Evolutionary conservation across 2,113 vertebrate genomes (phyloP), one percentile per base, ranked within the genome.

Genomic region (Sciurus niger): DNA sequence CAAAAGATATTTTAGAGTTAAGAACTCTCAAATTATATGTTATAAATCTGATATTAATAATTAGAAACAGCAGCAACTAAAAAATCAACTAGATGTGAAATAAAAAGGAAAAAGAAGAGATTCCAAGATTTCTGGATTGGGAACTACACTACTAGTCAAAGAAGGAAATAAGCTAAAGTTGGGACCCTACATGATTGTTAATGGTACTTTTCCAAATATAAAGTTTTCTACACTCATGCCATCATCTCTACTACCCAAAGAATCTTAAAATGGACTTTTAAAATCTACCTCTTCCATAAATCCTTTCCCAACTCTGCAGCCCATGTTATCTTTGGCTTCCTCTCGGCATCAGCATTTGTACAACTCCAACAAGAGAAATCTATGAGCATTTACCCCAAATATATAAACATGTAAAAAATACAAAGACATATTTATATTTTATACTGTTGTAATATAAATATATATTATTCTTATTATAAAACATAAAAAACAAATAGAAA

Each of bases 51-150:
- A 73, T 76, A 90, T 65, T 73, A 78, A 87, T 32, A 76, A 85
- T 87, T 89, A 84, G n/a, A 78, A 79, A 46, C 20, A 70, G 22
- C 2, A 85, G 43, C 43, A 90, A 86, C 53, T 65, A 28, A 4
- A 90, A 67, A 93, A 80, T 8, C 17, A 70, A 84, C 46, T 55
- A 90, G 8, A 84, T 84, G 79, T 53, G n/a, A 96, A 78, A 28
- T 3, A 10, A 51, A 76, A 89, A 12, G 51, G 60, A 86, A 12
- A 34, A 72, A 90, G 78, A 86, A 46, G 67, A 90, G 34, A 25
- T 14, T 60, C 40, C 48, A 94, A 95, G 51, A 70, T 67, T 91
- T 94, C 48, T 94, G 55, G 43, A 89, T 97, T 67, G 28, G 88
- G 9, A 70, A 83, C 72, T 46, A 77, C 8, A 37, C 37, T 48